These are phyloP conservation scores for Latrodectus elegans DNA, from an alignment of 2,888 invertebrate species.

Conservation along the genomic window DNA sequence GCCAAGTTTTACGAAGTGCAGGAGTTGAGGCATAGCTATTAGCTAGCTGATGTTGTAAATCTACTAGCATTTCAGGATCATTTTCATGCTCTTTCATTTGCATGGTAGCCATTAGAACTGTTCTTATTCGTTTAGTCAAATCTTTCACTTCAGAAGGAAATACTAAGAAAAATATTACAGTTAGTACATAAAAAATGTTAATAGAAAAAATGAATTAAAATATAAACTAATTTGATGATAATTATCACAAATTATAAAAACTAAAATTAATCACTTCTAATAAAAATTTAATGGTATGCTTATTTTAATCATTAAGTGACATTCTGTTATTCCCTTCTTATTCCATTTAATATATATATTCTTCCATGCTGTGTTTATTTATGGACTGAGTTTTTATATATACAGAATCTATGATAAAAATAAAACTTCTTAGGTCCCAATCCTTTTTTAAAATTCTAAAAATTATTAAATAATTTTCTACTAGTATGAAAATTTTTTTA, in stretches of 20 bases:
- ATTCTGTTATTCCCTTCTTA: too few species aligned
- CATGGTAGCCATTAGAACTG: conserved; percentile 94
- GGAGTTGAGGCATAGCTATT: conserved; percentile 96
- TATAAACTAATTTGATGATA: not conserved
- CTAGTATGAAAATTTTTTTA: too few species aligned
- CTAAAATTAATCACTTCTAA: too few species aligned
- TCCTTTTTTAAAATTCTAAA: too few species aligned
- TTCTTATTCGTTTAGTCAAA: conserved; percentile 88
- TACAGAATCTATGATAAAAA: too few species aligned
- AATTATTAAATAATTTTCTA: too few species aligned
- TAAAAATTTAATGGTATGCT: too few species aligned
- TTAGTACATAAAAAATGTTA: not conserved
- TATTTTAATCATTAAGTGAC: too few species aligned
- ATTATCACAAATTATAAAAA: not conserved
- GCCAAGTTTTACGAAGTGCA: conserved; percentile 93
- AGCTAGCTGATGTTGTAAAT: conserved; percentile 92
- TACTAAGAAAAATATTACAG: conserved; percentile 76
- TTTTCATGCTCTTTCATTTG: conserved; percentile 91
- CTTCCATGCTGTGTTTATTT: too few species aligned
- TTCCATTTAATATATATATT: too few species aligned
- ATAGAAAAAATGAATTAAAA: not conserved
- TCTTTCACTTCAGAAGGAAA: conserved; percentile 94
- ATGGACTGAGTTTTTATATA: too few species aligned
- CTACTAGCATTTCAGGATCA: conserved; percentile 93
- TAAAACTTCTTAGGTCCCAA: too few species aligned